phyloP scores from a whole-genome alignment of 2,113 vertebrate species.

The Felis chaus region DNA sequence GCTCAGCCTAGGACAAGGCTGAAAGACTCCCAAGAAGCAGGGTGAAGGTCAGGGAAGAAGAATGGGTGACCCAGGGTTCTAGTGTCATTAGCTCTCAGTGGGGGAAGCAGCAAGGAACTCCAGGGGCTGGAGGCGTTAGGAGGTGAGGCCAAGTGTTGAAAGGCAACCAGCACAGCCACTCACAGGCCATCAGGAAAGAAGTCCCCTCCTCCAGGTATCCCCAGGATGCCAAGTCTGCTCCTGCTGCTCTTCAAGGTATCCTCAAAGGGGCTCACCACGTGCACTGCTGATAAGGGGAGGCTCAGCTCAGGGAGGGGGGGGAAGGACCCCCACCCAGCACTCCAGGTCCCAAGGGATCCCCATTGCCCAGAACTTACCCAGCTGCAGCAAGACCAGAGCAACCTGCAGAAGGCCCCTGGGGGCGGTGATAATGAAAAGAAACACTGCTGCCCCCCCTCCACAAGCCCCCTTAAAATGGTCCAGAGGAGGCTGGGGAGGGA shows the following conservation, averaged over 20 bases:
- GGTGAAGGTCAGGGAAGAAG: not conserved
- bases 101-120: not conserved
- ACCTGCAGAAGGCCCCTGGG: not conserved
- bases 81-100: not conserved
- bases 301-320: not conserved
- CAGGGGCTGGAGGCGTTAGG: no score
- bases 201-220: not conserved
- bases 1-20: not conserved
- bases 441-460: not conserved
- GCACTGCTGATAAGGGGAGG: not conserved
- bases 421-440: not conserved
- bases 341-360: not conserved
- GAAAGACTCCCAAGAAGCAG: not conserved
- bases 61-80: not conserved
- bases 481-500: not conserved
- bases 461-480: not conserved
- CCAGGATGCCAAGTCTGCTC: not conserved
- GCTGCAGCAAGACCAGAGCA: not conserved
- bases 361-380: not conserved
- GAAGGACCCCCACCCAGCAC: not conserved
- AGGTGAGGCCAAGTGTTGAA: not conserved
- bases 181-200: not conserved
- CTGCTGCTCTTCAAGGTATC: not conserved
- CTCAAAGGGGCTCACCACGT: not conserved
- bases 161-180: not conserved